Base-by-base conservation (phyloP, 2,113 vertebrate species). In the Chrysemys picta region DNA sequence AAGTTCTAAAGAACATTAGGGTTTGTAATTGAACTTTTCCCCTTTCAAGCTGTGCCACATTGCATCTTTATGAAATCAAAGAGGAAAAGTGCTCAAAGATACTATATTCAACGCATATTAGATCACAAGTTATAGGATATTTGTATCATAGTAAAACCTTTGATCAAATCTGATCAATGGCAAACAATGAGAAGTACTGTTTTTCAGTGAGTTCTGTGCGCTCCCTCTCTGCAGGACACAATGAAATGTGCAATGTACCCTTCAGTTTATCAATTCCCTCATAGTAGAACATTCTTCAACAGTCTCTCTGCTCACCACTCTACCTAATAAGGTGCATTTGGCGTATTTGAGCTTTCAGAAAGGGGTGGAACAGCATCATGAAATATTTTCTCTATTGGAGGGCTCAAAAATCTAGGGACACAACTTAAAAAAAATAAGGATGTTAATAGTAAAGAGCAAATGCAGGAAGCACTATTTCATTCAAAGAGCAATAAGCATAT, bases 11-110 rank as follows among this genome's bases (percentile, higher is more conserved):
- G 50, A 75, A 84, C 79, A 89, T 50, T 22, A 14, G 16, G 2
- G 3, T 94, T 85, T 92, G 10, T 53, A 94, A 86, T 3, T 62
- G 5, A 84, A 89, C 10, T 90, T 49, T 0, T 4, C 27, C 25
- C 13, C 8, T 29, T 86, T 86, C 0, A 0, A 56, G 25, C 31
- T 79, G 45, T 8, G 27, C 50, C 53, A 86, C 3, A 65, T 24
- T 89, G 31, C 7, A 84, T 82, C 81, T 89, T 89, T 53, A 84
- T 14, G 22, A 87, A 89, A 95, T 38, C 62, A 94, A 87, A 94
- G 24, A 76, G 38, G 75, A 95, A 94, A 16, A 69, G 17, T 19
- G 35, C 91, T 19, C 45, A 50, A 88, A 80, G 24, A 69, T 93
- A 88, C n/a, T 62, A 52, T 13, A 52, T 91, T 10, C 50, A 91